Percentiles rank a stretch among this genome's conserved stretches.
Evolutionary conservation across 2,113 vertebrate species (phyloP).

Genomic region (human): DNA sequence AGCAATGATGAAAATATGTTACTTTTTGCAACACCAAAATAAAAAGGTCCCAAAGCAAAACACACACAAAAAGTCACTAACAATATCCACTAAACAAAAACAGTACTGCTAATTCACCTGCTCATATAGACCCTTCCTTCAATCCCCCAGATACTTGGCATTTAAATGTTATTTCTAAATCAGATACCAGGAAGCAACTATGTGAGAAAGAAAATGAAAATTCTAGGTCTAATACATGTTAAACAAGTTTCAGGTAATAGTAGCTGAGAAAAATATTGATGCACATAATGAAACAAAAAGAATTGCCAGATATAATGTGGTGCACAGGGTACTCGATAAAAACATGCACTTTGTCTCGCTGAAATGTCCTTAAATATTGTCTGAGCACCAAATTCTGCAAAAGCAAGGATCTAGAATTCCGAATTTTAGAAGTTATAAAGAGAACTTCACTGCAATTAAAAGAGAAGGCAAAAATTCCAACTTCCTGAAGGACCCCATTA

Average conservation of each 20-base stretch:
- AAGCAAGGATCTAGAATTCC: neutral
- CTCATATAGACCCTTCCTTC: neutral
- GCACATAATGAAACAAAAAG: neutral
- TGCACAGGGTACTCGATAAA: neutral
- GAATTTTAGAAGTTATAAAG: neutral
- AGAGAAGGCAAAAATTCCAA: neutral
- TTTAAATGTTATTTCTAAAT: constrained; percentile 14
- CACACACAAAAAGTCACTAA: neutral
- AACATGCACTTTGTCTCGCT: neutral
- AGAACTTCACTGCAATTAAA: neutral
- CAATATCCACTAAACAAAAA: neutral
- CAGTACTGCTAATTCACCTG: neutral
- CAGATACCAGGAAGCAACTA: neutral
- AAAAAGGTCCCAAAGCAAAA: constrained; percentile 28
- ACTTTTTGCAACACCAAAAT: neutral
- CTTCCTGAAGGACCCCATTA: neutral
- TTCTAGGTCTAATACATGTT: neutral
- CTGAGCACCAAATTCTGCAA: neutral
- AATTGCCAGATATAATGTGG: neutral
- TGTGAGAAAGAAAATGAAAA: constrained; percentile 32
- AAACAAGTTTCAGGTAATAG: constrained; percentile 18
- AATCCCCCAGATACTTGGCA: neutral
- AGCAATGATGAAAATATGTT: constrained; percentile 54
- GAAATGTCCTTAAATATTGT: neutral
- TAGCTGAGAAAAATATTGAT: neutral